A percentile compares a stretch with the other conserved stretches of the same genome.
phyloP scores from a whole-genome alignment of 2,113 vertebrate species.

The Carollia perspicillata region DNA sequence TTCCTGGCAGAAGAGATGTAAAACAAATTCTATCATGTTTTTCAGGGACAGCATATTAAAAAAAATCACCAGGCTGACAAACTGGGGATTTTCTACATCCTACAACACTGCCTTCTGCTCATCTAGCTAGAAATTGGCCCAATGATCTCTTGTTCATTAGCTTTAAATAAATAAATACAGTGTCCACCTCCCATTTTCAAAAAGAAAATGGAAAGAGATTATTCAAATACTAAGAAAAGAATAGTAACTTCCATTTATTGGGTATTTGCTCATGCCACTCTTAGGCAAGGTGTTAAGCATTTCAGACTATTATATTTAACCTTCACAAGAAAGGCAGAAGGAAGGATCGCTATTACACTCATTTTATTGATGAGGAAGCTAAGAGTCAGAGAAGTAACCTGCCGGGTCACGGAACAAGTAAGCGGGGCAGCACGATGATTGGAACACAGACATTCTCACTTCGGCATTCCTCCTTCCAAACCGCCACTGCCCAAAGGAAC shows the following conservation, averaged over 20 bases:
- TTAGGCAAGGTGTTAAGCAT: neutral
- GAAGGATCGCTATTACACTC: neutral
- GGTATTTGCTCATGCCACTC: neutral
- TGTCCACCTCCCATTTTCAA: neutral
- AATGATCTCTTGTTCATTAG: neutral
- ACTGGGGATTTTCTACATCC: neutral
- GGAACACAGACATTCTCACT: neutral
- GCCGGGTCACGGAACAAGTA: neutral
- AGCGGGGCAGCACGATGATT: neutral
- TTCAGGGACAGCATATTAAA: slow-evolving; percentile 16
- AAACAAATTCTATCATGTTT: slow-evolving; percentile 72
- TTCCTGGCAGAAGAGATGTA: slow-evolving; percentile 72
- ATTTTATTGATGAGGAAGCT: neutral
- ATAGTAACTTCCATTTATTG: neutral
- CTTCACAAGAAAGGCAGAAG: neutral
- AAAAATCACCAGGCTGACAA: slow-evolving; percentile 48
- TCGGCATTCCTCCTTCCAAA: neutral
- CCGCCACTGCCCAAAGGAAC: neutral
- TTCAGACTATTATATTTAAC: neutral
- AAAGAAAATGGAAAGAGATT: neutral
- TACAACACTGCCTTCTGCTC: slow-evolving; percentile 29
- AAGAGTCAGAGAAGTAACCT: neutral
- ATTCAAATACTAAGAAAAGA: neutral
- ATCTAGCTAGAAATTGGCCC: slow-evolving; percentile 20
- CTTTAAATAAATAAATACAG: slow-evolving; percentile 15